Evolutionary conservation across 2,113 vertebrate species (phyloP).

Genomic region (Hemichromis elongatus): DNA sequence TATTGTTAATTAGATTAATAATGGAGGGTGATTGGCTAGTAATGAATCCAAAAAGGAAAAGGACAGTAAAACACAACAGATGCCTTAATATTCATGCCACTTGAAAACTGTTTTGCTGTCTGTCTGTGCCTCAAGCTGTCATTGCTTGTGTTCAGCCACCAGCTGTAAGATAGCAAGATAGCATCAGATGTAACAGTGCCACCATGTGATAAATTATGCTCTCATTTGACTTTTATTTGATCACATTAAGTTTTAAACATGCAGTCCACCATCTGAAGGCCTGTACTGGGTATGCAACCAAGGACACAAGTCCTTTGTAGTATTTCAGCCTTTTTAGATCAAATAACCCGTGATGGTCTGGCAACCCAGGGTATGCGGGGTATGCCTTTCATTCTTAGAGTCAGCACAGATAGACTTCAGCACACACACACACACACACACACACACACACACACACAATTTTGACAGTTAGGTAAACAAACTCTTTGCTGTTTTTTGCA

Average conservation of each 20-base stretch:
- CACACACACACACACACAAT: no score
- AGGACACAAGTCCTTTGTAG: background rate
- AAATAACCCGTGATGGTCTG: background rate
- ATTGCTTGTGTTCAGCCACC: constrained; percentile 4
- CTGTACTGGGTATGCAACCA: background rate
- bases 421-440: no score
- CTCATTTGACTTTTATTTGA: background rate
- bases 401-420: background rate
- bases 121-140: constrained; percentile 39
- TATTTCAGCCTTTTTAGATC: background rate
- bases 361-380: background rate
- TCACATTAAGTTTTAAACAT: background rate
- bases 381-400: background rate
- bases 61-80: constrained; percentile 20
- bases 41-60: background rate
- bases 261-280: background rate
- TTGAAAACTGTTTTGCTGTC: constrained; percentile 21
- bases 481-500: background rate
- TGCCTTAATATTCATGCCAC: background rate
- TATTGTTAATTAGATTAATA: background rate
- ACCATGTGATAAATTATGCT: background rate
- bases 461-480: background rate
- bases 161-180: background rate
- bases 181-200: background rate
- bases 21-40: background rate